phyloP scores from a whole-genome alignment of 2,888 invertebrate genomes.

The Pristionchus mayeri region DNA sequence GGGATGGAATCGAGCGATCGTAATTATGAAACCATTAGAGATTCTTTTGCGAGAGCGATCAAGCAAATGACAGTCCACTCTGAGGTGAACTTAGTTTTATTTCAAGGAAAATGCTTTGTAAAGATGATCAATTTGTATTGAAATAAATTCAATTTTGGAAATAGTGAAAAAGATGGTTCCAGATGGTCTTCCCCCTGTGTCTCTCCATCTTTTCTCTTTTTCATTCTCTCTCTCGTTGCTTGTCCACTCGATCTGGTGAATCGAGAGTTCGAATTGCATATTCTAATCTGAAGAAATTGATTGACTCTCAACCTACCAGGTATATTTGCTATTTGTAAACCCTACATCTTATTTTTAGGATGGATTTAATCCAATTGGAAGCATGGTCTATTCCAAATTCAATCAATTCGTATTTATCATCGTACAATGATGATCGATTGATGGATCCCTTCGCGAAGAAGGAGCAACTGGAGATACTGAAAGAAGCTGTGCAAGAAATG shows the following conservation, averaged over 20 bases:
- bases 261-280: slow-evolving; percentile 33
- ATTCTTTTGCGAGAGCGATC: neutral
- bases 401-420: neutral
- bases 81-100: neutral
- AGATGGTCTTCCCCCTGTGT: neutral
- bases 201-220: neutral
- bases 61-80: neutral
- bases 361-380: neutral
- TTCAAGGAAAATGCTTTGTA: too few species aligned
- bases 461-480: slow-evolving; percentile 49
- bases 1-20: slow-evolving; percentile 13
- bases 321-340: neutral
- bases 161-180: neutral
- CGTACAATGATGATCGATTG: slow-evolving; percentile 54
- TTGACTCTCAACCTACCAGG: neutral
- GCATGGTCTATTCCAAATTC: neutral
- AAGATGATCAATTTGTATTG: neutral
- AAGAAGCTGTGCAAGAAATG: neutral
- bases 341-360: too few species aligned
- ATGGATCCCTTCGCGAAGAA: slow-evolving; percentile 55
- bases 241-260: neutral
- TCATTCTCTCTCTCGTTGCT: neutral
- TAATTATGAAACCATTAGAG: neutral
- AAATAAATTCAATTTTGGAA: too few species aligned
- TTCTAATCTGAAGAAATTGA: neutral